These are phyloP conservation scores for Microcebus tavaratra DNA, from an alignment of 2,113 vertebrate genomes.

Conservation along the genomic window DNA sequence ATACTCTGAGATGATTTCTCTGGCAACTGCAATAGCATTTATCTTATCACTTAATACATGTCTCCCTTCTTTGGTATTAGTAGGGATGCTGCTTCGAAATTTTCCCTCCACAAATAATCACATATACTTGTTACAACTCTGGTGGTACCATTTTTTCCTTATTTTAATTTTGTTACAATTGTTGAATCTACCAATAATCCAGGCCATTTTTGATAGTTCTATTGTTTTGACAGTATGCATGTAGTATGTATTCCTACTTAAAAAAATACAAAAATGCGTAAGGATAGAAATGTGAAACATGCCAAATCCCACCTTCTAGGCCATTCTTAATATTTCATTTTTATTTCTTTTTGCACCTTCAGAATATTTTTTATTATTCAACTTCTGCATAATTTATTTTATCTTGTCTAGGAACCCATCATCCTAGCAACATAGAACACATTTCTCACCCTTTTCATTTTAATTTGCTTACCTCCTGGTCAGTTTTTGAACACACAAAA, in stretches of 20 bases:
- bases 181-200: constrained; percentile 19
- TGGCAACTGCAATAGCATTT: neutral
- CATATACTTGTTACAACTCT: neutral
- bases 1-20: neutral
- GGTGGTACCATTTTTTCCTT: neutral
- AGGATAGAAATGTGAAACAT: neutral
- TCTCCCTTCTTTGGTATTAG: neutral
- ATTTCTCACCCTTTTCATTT: neutral
- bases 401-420: neutral
- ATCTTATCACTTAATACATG: neutral
- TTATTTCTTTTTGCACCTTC: neutral
- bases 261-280: neutral
- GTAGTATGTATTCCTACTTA: neutral
- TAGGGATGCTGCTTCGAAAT: neutral
- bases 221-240: neutral
- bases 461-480: neutral
- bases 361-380: neutral
- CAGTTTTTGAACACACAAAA: neutral
- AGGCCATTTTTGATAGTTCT: neutral
- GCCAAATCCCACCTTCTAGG: neutral
- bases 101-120: neutral
- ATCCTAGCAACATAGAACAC: neutral
- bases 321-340: constrained; percentile 45
- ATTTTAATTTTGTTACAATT: constrained; percentile 50
- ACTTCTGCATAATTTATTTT: neutral